Evolutionary conservation across 2,797 vertebrate genomes (phyloP).

Genomic region (Adelosebastes latens): DNA sequence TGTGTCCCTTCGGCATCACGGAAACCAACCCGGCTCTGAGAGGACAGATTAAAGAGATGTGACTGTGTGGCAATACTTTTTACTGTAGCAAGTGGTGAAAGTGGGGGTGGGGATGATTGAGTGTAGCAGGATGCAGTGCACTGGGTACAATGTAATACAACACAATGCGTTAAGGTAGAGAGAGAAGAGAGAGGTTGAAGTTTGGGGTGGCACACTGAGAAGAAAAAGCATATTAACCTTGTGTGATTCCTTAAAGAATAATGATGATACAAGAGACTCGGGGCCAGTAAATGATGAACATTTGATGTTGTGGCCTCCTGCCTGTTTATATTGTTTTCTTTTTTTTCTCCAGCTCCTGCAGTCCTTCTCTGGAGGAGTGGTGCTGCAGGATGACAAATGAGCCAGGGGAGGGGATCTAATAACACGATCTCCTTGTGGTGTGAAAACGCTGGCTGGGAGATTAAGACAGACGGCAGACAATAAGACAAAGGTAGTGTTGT

Average conservation of each 20-base stretch:
- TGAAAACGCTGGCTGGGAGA: slow-evolving; percentile 74
- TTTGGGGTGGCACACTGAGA: slow-evolving; percentile 24
- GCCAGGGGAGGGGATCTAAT: slow-evolving; percentile 79
- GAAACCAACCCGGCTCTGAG: slow-evolving; percentile 54
- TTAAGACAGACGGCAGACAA: slow-evolving; percentile 79
- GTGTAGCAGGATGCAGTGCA: slow-evolving; percentile 9
- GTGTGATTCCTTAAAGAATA: slow-evolving; percentile 44
- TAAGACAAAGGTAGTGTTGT: slow-evolving; percentile 74
- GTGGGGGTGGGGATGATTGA: slow-evolving; percentile 46
- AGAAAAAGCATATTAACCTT: slow-evolving; percentile 35
- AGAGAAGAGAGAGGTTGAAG: slow-evolving; percentile 24
- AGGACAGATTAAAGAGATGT: slow-evolving; percentile 68
- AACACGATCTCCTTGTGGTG: slow-evolving; percentile 78
- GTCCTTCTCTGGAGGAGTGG: slow-evolving; percentile 58
- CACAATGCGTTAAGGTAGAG: slow-evolving; percentile 17
- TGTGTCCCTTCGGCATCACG: slow-evolving; percentile 39
- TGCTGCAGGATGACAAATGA: slow-evolving; percentile 80
- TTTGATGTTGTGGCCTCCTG: slow-evolving; percentile 64
- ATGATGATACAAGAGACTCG: slow-evolving; percentile 41
- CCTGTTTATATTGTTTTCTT: slow-evolving; percentile 66
- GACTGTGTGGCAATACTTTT: slow-evolving; percentile 64
- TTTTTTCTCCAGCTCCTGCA: slow-evolving; percentile 47
- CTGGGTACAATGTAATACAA: slow-evolving; percentile 8
- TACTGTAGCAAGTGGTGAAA: slow-evolving; percentile 37
- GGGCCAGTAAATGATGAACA: slow-evolving; percentile 66